Conservation (phyloP, 2,797 vertebrate genomes). For the Smutsia gigantea region DNA sequence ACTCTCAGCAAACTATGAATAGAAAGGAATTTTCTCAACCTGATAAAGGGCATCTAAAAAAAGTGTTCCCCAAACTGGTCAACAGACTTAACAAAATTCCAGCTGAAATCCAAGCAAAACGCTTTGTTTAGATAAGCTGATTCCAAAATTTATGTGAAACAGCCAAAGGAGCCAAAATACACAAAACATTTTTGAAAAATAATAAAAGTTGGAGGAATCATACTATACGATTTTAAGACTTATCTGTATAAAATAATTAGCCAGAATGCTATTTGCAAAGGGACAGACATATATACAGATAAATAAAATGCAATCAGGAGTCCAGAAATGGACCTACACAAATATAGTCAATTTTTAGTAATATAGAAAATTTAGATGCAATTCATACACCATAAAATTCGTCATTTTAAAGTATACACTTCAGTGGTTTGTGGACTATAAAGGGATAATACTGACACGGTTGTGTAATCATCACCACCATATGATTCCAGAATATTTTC, state of each 20-base stretch:
- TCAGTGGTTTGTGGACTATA: not conserved
- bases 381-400: not conserved
- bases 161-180: not conserved
- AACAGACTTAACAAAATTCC: not conserved
- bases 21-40: not conserved
- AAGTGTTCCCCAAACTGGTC: not conserved
- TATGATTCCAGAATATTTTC: slow-evolving; percentile 11
- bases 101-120: not conserved
- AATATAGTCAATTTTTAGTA: not conserved
- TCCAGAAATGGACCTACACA: not conserved
- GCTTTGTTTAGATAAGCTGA: not conserved
- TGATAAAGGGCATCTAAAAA: not conserved
- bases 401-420: not conserved
- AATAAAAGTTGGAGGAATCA: not conserved
- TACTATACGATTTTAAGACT: not conserved
- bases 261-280: not conserved
- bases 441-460: not conserved
- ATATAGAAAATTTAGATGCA: not conserved
- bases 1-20: not conserved
- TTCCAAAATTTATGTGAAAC: not conserved
- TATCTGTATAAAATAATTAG: not conserved
- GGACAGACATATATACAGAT: not conserved
- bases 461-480: not conserved
- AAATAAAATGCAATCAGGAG: not conserved
- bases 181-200: not conserved